Evolutionary conservation across 2,113 vertebrate genomes (phyloP).

Genomic region (Myiagra hebetior): DNA sequence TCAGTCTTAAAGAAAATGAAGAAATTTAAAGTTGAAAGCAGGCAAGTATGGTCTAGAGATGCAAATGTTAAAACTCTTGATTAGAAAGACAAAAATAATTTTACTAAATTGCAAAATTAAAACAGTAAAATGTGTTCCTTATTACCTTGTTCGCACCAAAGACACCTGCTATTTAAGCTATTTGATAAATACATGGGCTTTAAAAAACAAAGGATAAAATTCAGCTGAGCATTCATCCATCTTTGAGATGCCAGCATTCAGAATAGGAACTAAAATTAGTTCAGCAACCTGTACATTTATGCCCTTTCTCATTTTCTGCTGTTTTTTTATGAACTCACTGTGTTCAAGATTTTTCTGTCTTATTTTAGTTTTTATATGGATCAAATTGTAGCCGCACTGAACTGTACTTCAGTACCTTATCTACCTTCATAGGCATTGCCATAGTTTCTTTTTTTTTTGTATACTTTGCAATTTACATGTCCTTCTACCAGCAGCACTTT

Average conservation of each 20-base stretch:
- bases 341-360: background rate
- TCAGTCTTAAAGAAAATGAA: background rate
- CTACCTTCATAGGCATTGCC: background rate
- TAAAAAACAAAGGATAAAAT: background rate
- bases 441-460: background rate
- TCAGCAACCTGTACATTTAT: background rate
- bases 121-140: background rate
- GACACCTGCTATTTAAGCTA: background rate
- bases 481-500: background rate
- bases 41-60: background rate
- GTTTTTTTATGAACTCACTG: background rate
- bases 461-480: background rate
- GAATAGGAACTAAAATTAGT: background rate
- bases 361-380: background rate
- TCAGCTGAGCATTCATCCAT: background rate
- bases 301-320: background rate
- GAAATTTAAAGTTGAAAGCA: background rate
- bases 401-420: background rate
- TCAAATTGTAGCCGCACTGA: background rate
- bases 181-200: background rate
- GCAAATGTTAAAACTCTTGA: background rate
- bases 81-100: background rate
- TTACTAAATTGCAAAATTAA: background rate
- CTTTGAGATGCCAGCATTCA: background rate
- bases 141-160: background rate